Conservation (phyloP, 64 coral and sea anemone genomes). For the Montipora sp. region DNA sequence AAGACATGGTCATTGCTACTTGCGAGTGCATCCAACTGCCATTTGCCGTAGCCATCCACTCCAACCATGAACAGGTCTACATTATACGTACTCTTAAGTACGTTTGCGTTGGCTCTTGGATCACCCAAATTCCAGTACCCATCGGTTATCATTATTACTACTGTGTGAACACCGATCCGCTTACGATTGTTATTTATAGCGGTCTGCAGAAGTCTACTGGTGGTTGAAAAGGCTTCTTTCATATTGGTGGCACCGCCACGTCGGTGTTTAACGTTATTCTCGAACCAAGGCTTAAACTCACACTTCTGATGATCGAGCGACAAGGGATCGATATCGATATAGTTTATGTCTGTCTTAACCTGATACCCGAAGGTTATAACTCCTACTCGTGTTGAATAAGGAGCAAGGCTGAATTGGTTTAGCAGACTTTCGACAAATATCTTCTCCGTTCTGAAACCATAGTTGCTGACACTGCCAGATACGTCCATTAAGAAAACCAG, state of each 20-base stretch:
- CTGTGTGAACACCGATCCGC: slow-evolving; percentile 79
- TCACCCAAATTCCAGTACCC: slow-evolving; percentile 86
- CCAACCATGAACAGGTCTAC: slow-evolving; percentile 89
- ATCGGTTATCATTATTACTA: slow-evolving; percentile 93
- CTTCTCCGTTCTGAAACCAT: slow-evolving; percentile 82
- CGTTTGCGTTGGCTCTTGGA: slow-evolving; percentile 57
- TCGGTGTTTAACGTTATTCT: slow-evolving; percentile 74
- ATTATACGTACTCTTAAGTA: slow-evolving; percentile 51
- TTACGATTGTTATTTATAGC: slow-evolving; percentile 52
- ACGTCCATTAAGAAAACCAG: slow-evolving; percentile 91
- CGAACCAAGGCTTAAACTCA: slow-evolving; percentile 88
- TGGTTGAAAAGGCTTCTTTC: slow-evolving; percentile 62
- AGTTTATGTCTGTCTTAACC: slow-evolving; percentile 89
- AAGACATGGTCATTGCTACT: slow-evolving; percentile 67
- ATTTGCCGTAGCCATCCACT: slow-evolving; percentile 56
- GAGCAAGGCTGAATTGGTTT: slow-evolving; percentile 90
- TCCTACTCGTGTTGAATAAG: slow-evolving; percentile 85
- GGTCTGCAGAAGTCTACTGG: slow-evolving; percentile 39
- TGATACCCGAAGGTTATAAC: slow-evolving; percentile 87
- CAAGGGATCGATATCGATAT: slow-evolving; percentile 78
- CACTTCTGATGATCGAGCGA: slow-evolving; percentile 82
- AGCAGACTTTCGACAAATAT: slow-evolving; percentile 90
- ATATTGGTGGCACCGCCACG: slow-evolving; percentile 77
- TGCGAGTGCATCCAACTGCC: slow-evolving; percentile 79
- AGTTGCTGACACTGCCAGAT: slow-evolving; percentile 85